Base-by-base conservation (phyloP, 2,888 invertebrate species). In the Enchytraeus crypticus region DNA sequence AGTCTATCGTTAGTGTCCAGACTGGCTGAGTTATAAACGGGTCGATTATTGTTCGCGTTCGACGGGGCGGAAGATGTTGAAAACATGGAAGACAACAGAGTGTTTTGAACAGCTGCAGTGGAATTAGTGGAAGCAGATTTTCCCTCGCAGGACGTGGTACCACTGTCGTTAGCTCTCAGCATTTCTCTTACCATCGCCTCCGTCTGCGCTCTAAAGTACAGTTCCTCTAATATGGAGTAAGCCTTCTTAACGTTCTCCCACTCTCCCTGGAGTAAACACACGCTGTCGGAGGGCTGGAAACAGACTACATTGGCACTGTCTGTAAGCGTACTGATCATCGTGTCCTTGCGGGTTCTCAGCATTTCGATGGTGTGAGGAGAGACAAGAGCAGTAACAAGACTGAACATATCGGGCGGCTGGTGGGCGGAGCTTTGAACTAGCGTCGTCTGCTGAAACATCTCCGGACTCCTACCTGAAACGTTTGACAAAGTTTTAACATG, bases 191-290 rank as follows among this genome's bases (percentile, higher is more conserved):
- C 45, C 34, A 56, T 56, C 29, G 29, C 45, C 59, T 65, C 62
- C 14, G 61, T 57, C 49, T 63, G 63, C 3, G 55, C 65, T 5
- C 62, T 54, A 43, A 61, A 60, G 57, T 60, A 61, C 26, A 63
- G 43, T 53, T 63, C 63, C 54, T 65, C 65, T 4, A 65, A 53
- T 5, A 65, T 55, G 26, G 56, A 34, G 38, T 66, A 65, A 4
- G 66, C 66, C 43, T 64, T 64, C 53, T 64, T 66, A 47, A 66
- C 57, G 49, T 66, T 65, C 56, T 64, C 60, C 66, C 66, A 66
- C 32, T 66, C 64, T 27, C 66, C 66, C 59, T 66, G 49, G 18
- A 66, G 55, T 46, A 66, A 51, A 56, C 66, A 66, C 45, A 64
- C 47, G 8, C 55, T 51, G 26, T 60, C 51, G 29, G 60, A 53